A percentile compares a stretch with the other conserved stretches of the same genome.
Evolutionary conservation across 2,113 vertebrate genomes (phyloP).

Genomic region (Rostratula benghalensis): DNA sequence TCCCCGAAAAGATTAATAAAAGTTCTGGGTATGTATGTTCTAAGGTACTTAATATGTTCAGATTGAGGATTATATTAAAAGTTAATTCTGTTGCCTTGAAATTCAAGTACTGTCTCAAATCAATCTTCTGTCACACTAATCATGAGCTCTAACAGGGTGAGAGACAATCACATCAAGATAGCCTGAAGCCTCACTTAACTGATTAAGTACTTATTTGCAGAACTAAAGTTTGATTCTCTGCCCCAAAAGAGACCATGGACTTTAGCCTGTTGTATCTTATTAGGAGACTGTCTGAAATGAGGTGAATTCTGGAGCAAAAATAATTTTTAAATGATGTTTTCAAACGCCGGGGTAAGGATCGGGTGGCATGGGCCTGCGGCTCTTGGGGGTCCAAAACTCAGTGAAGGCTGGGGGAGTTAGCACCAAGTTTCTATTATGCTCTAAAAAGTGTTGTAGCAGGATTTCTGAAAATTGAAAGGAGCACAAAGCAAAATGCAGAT

Average conservation of each 20-base stretch:
- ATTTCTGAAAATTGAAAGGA: not conserved
- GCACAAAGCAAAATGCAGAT: not conserved
- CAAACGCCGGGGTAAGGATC: fast-evolving
- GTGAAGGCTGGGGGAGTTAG: not conserved
- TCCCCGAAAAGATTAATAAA: not conserved
- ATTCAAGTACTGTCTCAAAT: not conserved
- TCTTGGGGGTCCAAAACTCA: not conserved
- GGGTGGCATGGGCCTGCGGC: not conserved
- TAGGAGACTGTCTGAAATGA: not conserved
- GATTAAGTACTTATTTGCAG: not conserved
- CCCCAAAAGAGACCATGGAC: not conserved
- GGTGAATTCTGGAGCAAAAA: not conserved
- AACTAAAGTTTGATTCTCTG: not conserved
- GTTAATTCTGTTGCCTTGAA: not conserved
- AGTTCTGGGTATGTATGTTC: too few relatives aligned
- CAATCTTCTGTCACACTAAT: not conserved
- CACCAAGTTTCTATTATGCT: not conserved
- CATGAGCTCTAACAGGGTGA: not conserved
- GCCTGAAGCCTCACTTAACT: not conserved
- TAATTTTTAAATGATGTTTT: not conserved
- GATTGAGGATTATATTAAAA: not conserved
- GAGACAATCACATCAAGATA: not conserved
- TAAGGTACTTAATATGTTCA: not conserved
- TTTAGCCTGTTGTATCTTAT: not conserved
- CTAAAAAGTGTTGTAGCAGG: not conserved